A percentile compares a stretch with the other conserved stretches of the same genome.
Evolutionary conservation across 2,888 invertebrate genomes (phyloP).

Genomic region (Synanthedon myopaeformis): DNA sequence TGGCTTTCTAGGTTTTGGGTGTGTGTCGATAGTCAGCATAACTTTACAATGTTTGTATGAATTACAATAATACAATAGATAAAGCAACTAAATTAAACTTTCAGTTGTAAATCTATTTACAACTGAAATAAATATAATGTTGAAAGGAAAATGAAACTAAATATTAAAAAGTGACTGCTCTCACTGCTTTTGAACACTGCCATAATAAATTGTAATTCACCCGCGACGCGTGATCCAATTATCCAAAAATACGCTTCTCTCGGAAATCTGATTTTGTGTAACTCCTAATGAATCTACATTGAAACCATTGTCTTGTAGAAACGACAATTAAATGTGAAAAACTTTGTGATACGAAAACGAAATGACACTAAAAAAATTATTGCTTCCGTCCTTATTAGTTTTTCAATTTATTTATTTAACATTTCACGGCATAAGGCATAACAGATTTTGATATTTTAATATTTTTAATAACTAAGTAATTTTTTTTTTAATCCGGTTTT

Average conservation of each 20-base stretch:
- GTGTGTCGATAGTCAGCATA: too few species aligned
- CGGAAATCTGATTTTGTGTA: not conserved
- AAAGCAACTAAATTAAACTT: not conserved
- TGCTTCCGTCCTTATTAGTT: too few species aligned
- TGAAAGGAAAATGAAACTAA: conserved; percentile 7
- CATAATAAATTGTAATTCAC: conserved; percentile 5
- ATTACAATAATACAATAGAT: too few species aligned
- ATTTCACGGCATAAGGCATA: too few species aligned
- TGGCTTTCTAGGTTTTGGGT: too few species aligned
- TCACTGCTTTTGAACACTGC: conserved; percentile 1
- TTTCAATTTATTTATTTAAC: too few species aligned
- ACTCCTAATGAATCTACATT: not conserved
- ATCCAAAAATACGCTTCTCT: conserved; percentile 4
- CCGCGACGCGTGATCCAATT: conserved; percentile 5
- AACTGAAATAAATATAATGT: not conserved
- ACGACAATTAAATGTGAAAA: not conserved
- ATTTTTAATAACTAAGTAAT: too few species aligned
- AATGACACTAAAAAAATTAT: too few species aligned
- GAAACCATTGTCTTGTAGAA: too few species aligned
- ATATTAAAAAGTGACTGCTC: conserved; percentile 7
- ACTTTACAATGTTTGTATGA: too few species aligned
- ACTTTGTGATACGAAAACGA: not conserved
- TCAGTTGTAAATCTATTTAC: not conserved
- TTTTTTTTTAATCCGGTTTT: not conserved
- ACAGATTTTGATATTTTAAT: too few species aligned